Evolutionary conservation across 2,113 vertebrate genomes (phyloP).

Genomic region (Sigmodon hispidus): DNA sequence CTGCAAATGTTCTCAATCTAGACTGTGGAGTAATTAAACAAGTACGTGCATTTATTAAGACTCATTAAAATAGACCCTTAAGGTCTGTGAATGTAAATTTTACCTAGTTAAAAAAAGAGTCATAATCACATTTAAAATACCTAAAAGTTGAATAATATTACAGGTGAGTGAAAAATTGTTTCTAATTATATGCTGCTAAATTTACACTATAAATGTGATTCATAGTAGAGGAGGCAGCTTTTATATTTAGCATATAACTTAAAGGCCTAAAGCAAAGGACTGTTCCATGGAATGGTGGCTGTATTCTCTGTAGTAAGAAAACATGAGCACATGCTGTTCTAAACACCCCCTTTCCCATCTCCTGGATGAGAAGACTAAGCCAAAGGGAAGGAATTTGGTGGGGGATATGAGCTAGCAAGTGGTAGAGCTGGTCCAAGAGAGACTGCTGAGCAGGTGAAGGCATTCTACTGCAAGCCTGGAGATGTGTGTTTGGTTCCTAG

Average conservation of each 20-base stretch:
- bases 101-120: slow-evolving; percentile 35
- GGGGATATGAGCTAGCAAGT: background rate
- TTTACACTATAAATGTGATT: slow-evolving; percentile 45
- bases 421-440: background rate
- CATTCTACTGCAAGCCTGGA: background rate
- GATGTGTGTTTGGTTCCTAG: background rate
- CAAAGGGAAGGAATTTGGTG: background rate
- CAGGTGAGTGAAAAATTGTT: slow-evolving; percentile 48
- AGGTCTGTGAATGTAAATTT: slow-evolving; percentile 44
- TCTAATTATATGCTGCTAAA: slow-evolving; percentile 63
- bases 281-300: background rate
- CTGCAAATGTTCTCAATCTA: background rate
- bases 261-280: slow-evolving; percentile 35
- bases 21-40: background rate
- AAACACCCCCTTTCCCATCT: background rate
- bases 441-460: no score
- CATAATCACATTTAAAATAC: slow-evolving; percentile 48
- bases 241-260: slow-evolving; percentile 22
- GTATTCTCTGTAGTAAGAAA: background rate
- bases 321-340: background rate
- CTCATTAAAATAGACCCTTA: background rate
- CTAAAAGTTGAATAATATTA: slow-evolving; percentile 56
- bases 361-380: background rate
- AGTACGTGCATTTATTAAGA: background rate
- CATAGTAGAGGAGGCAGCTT: slow-evolving; percentile 22